These are phyloP conservation scores for Peromyscus aztecus DNA, from an alignment of 2,797 vertebrate genomes.

Conservation along the genomic window DNA sequence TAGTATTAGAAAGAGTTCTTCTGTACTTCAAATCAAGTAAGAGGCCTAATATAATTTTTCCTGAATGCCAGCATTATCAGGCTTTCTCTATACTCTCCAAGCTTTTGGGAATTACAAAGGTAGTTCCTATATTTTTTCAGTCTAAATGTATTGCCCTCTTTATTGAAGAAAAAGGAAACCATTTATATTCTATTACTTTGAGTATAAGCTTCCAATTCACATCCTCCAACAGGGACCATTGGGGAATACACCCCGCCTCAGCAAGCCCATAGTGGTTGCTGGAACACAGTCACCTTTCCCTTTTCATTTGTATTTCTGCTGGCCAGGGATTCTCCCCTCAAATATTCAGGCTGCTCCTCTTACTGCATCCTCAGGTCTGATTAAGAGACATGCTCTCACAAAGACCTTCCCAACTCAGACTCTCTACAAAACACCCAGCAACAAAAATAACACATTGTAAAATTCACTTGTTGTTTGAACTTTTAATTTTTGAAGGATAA, in stretches of 20 bases:
- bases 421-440: not conserved
- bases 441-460: slow-evolving; percentile 66
- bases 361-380: not conserved
- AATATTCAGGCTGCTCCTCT: not conserved
- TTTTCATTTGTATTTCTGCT: not conserved
- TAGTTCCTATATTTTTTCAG: not conserved
- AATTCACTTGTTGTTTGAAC: slow-evolving; percentile 66
- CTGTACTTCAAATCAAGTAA: not conserved
- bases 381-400: not conserved
- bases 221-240: not conserved
- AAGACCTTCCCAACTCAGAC: not conserved
- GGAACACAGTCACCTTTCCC: not conserved
- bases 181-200: not conserved
- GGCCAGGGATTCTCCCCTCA: not conserved
- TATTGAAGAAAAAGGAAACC: not conserved
- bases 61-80: not conserved
- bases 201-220: not conserved
- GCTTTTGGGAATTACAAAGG: not conserved
- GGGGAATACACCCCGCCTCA: not conserved
- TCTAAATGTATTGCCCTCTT: not conserved
- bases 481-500: slow-evolving; percentile 66
- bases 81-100: not conserved
- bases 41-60: not conserved
- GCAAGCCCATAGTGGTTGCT: not conserved
- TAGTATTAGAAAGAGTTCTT: not conserved